Evolutionary conservation across 2,797 vertebrate genomes (phyloP).

Genomic region (Oreortyx pictus): DNA sequence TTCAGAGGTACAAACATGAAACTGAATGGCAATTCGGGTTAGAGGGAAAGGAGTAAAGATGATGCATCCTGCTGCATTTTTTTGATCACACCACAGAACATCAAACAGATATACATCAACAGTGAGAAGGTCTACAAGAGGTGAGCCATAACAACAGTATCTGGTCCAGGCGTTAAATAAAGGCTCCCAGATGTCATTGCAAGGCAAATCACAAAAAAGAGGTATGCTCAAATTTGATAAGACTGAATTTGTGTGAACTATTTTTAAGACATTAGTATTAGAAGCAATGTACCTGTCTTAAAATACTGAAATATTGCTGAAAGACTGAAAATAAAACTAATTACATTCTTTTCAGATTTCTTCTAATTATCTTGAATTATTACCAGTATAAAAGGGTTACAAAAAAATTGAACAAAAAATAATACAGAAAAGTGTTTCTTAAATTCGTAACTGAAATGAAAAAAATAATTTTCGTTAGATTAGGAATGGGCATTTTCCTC

Average conservation of each 20-base stretch:
- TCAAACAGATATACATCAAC: background rate
- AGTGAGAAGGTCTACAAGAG: background rate
- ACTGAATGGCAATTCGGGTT: background rate
- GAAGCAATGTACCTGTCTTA: background rate
- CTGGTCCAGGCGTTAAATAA: accelerated
- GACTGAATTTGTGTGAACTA: background rate
- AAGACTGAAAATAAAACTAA: background rate
- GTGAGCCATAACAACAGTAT: background rate
- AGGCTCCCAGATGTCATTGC: background rate
- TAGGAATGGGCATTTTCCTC: background rate
- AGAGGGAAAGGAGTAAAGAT: background rate
- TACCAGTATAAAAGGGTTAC: background rate
- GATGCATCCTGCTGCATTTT: background rate
- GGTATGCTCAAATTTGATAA: background rate
- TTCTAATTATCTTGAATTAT: background rate
- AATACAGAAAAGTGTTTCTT: background rate
- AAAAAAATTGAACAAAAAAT: background rate
- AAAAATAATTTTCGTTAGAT: background rate
- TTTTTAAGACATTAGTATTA: background rate
- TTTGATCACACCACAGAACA: background rate
- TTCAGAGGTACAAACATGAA: background rate
- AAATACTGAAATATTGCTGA: background rate
- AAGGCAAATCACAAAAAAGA: background rate
- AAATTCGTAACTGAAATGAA: background rate
- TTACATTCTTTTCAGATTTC: background rate